Conservation (phyloP, 2,113 vertebrate species). For the Monopterus albus region DNA sequence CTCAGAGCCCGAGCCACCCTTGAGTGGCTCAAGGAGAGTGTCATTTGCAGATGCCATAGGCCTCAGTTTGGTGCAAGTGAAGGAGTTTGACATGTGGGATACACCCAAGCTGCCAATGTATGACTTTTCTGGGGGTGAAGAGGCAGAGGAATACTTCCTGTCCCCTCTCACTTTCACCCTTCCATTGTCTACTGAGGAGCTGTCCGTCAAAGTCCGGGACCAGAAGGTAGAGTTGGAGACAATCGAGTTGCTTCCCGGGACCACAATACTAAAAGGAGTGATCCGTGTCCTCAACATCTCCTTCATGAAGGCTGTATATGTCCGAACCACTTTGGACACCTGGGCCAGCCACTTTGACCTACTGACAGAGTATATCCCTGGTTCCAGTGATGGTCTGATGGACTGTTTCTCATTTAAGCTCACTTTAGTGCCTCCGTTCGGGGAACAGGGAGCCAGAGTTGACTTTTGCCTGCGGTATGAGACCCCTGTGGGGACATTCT, state of each 20-base stretch:
- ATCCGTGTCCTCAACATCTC: conserved; percentile 93
- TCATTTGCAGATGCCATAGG: conserved; percentile 95
- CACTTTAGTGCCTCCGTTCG: conserved; percentile 88
- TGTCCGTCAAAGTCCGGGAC: conserved; percentile 82
- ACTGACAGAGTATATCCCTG: conserved; percentile 89
- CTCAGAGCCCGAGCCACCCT: conserved; percentile 58
- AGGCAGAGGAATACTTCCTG: conserved; percentile 85
- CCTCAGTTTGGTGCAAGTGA: conserved; percentile 91
- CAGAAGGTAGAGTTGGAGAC: conserved; percentile 90
- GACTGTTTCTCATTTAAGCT: conserved; percentile 94
- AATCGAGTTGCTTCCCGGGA: conserved; percentile 83
- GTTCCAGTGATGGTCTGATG: conserved; percentile 84
- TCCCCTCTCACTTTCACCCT: conserved; percentile 82
- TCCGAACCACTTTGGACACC: conserved; percentile 89
- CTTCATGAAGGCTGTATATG: conserved; percentile 89
- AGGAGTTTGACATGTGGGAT: conserved; percentile 90
- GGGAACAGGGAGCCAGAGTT: conserved; percentile 84
- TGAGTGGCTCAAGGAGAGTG: conserved; percentile 85
- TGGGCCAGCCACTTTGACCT: conserved; percentile 94
- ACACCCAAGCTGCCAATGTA: conserved; percentile 66
- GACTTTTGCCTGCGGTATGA: conserved; percentile 96
- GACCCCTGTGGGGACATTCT: conserved; percentile 90
- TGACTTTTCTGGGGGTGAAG: conserved; percentile 62
- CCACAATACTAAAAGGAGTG: conserved; percentile 86
- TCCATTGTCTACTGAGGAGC: conserved; percentile 82